A percentile compares a stretch with the other conserved stretches of the same genome.
These are phyloP conservation scores for Tapera naevia DNA, from an alignment of 2,797 vertebrate species.

Conservation along the genomic window DNA sequence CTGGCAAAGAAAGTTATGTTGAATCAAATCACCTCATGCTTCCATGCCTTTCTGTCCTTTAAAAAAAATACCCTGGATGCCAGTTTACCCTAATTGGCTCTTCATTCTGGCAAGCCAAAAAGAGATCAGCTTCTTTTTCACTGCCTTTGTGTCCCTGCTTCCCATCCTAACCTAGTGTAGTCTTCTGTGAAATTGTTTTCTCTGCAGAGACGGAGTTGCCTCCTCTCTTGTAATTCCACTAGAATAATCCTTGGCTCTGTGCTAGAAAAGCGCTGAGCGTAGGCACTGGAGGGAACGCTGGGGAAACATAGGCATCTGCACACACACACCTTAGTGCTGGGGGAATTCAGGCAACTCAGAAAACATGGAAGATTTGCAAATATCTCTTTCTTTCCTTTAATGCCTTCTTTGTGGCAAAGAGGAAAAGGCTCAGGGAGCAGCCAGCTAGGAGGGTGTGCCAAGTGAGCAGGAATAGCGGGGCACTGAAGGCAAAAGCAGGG, in stretches of 20 bases:
- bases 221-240: slow-evolving; percentile 20
- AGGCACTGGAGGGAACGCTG: neutral
- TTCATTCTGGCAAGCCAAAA: neutral
- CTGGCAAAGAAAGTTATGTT: neutral
- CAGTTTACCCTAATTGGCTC: slow-evolving; percentile 5
- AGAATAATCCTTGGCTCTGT: slow-evolving; percentile 57
- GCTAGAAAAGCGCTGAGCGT: neutral
- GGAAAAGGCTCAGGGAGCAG: neutral
- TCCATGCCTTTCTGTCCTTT: neutral
- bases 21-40: neutral
- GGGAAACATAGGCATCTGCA: neutral
- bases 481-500: neutral
- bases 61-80: neutral
- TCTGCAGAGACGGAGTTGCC: slow-evolving; percentile 29
- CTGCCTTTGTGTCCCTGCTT: slow-evolving; percentile 36
- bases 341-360: neutral
- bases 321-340: neutral
- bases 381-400: neutral
- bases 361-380: neutral
- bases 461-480: neutral
- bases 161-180: slow-evolving; percentile 1
- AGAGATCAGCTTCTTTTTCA: slow-evolving; percentile 18
- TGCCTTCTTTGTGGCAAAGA: neutral
- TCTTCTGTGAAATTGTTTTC: slow-evolving; percentile 73
- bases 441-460: neutral